Base-by-base conservation (phyloP, 2,113 vertebrate species). In the Eptatretus burgeri region DNA sequence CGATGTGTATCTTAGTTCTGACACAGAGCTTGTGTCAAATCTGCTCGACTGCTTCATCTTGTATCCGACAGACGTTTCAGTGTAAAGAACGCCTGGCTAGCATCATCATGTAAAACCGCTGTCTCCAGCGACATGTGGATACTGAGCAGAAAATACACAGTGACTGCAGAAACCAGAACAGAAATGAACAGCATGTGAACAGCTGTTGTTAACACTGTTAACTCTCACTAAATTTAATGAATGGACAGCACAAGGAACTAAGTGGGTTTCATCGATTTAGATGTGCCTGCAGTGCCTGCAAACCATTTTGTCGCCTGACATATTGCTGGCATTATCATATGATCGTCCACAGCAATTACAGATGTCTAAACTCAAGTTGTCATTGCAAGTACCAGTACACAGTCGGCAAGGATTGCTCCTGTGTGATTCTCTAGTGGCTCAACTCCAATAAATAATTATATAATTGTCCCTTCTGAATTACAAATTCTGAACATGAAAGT, bases 261-360 rank as follows among this genome's bases (percentile, higher is more conserved):
- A 68, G 18, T 62, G 64, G 64, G 50, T 68, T 68, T 49, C 19
- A 50, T n/a, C 20, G 51, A 14, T 65, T 67, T 10, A 67, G 27
- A 14, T 67, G 68, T 14, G 66, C 20, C 51, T 67, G 67, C 17
- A 67, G 49, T 14, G 66, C 20, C 51, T 67, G 67, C 17, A 67
- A 18, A 14, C 64, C 66, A 64, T 65, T 69, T 63, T 63, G 68
- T 52, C 62, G 50, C 52, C 64, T 5, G 63, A 65, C 65, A 69
- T 68, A 13, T 67, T 67, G 19, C 63, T 66, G 50, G 62, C 68
- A 64, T 69, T 66, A 14, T 69, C 63, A 63, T 64, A 67, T 18
- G 66, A 67, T 41, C 66, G 64, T 51, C 68, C 68, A 11, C 64
- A 18, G 63, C 64, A 69, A 50, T 66, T 66, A 14, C 41, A 64